Percentiles rank a stretch among this genome's conserved stretches.
Evolutionary conservation across 2,797 vertebrate genomes (phyloP).

Genomic region (Gymnoscopelus braueri): DNA sequence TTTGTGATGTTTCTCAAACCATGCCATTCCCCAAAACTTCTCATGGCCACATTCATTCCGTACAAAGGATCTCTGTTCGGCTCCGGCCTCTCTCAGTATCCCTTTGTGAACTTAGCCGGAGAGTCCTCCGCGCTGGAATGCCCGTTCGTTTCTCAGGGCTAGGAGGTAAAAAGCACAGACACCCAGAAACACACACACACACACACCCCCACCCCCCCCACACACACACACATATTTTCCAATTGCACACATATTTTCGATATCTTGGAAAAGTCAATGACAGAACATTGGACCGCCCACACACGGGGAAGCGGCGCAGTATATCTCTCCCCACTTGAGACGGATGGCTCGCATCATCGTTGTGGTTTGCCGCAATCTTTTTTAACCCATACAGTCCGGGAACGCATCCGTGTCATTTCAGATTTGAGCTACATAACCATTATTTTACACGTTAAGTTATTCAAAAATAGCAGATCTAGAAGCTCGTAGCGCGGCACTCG

Average conservation of each 20-base stretch:
- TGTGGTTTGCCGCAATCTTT: constrained; percentile 22
- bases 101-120: constrained; percentile 80
- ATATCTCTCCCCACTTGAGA: constrained; percentile 30
- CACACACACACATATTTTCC: constrained; percentile 32
- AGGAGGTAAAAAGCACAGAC: constrained; percentile 72
- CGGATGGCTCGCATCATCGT: constrained; percentile 26
- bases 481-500: too few species aligned
- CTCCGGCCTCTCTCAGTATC: constrained; percentile 78
- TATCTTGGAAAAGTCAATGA: constrained; percentile 27
- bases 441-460: too few species aligned
- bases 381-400: too few species aligned
- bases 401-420: too few species aligned
- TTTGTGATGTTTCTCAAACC: constrained; percentile 80
- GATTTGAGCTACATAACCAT: too few species aligned
- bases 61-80: constrained; percentile 83
- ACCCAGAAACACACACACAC: constrained; percentile 50
- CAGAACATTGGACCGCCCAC: constrained; percentile 24
- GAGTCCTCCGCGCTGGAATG: constrained; percentile 79
- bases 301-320: constrained; percentile 3
- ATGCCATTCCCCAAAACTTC: constrained; percentile 73
- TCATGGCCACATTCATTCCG: constrained; percentile 78
- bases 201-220: constrained; percentile 45
- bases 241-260: constrained; percentile 10
- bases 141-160: constrained; percentile 67
- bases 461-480: too few species aligned